phyloP scores from a whole-genome alignment of 2,113 vertebrate species.

The Rhynchomys soricoides region DNA sequence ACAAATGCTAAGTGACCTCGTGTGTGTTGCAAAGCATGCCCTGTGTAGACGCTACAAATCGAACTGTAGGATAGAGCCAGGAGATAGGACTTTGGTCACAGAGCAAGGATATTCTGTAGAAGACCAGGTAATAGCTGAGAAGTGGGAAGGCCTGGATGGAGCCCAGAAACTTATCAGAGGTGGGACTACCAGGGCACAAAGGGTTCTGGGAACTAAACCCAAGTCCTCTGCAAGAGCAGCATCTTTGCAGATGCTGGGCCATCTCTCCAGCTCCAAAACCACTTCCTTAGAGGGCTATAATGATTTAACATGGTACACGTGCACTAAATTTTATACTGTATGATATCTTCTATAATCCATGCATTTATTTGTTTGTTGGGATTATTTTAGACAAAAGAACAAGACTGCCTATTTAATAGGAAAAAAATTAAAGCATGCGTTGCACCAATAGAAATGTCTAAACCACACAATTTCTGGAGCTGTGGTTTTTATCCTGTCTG shows the following conservation, averaged over 20 bases:
- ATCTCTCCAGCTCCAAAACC: not conserved
- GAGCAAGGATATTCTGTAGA: too few relatives aligned
- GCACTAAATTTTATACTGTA: not conserved
- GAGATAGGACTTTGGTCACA: not conserved
- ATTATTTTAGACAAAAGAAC: not conserved
- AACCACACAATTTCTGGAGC: not conserved
- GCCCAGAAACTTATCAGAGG: not conserved
- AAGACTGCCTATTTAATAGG: not conserved
- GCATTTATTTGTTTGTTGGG: not conserved
- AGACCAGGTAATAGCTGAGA: not conserved
- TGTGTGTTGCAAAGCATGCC: not conserved
- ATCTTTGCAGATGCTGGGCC: not conserved
- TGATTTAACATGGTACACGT: not conserved
- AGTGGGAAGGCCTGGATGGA: not conserved
- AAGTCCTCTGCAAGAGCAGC: not conserved
- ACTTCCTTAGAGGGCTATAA: not conserved
- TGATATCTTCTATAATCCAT: not conserved
- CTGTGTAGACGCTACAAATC: not conserved
- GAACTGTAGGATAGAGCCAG: not conserved
- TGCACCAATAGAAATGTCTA: not conserved
- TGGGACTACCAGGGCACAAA: not conserved
- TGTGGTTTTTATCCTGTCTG: accelerated
- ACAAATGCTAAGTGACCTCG: too few relatives aligned
- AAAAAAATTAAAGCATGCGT: not conserved
- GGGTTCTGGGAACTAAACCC: not conserved